Evolutionary conservation across 2,797 vertebrate species (phyloP).

Genomic region (Poecilia velifera): DNA sequence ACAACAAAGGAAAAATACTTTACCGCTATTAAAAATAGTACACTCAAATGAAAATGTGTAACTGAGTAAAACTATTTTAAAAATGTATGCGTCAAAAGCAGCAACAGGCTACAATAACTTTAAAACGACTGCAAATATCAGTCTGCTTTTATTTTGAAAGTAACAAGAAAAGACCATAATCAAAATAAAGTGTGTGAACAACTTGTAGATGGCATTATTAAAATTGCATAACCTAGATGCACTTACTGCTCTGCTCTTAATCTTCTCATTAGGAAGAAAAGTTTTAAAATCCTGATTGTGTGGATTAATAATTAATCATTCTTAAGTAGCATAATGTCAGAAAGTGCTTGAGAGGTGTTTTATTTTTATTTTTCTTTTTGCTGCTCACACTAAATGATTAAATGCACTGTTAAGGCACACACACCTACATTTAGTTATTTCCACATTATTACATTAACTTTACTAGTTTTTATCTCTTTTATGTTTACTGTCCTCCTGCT

Average conservation of each 20-base stretch:
- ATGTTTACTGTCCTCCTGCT: background rate
- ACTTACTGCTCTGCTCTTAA: conserved; percentile 3
- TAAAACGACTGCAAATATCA: background rate
- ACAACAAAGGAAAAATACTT: background rate
- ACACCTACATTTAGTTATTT: background rate
- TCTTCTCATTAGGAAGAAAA: background rate
- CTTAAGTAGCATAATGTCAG: background rate
- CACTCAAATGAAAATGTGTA: background rate
- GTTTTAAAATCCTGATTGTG: background rate
- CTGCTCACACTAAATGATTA: background rate
- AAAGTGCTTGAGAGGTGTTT: background rate
- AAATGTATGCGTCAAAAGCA: background rate
- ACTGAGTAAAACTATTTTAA: background rate
- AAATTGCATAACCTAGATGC: conserved; percentile 1
- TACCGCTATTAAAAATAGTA: background rate
- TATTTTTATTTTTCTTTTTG: background rate
- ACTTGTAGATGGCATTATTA: background rate
- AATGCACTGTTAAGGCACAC: background rate
- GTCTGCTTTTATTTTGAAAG: conserved; percentile 43
- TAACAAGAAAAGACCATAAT: background rate
- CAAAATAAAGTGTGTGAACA: background rate
- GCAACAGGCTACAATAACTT: background rate
- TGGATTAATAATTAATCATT: conserved; percentile 4
- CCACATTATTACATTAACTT: background rate
- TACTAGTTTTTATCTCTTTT: background rate